Percentiles rank a stretch among this genome's conserved stretches.
phyloP scores from a whole-genome alignment of 2,888 invertebrate species.

The Eupithecia inturbata region DNA sequence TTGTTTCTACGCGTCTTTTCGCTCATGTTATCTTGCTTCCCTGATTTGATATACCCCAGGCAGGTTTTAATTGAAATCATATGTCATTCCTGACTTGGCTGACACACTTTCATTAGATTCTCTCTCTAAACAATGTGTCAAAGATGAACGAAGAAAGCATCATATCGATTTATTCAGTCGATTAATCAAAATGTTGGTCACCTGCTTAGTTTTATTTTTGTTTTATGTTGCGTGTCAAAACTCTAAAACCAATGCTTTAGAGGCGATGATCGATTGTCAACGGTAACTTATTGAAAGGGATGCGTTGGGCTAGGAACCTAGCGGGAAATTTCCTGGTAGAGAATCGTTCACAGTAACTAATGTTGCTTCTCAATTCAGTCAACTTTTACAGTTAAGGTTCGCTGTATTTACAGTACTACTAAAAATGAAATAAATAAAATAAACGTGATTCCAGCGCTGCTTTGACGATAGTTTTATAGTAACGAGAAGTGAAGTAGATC shows the following conservation, averaged over 20 bases:
- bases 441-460: too few species aligned
- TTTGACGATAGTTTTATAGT: too few species aligned
- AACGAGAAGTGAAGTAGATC: too few species aligned
- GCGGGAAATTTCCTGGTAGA: conserved; percentile 16
- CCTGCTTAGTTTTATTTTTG: conserved; percentile 53
- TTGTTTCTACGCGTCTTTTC: too few species aligned
- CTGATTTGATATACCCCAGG: not conserved
- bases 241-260: conserved; percentile 61
- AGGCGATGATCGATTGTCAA: conserved; percentile 64
- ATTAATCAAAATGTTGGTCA: conserved; percentile 67
- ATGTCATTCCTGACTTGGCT: not conserved
- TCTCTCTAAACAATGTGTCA: conserved; percentile 20
- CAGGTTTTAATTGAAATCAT: not conserved
- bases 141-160: conserved; percentile 40
- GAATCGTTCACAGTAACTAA: not conserved
- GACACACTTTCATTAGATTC: not conserved
- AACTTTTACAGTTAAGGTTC: not conserved
- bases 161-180: conserved; percentile 52
- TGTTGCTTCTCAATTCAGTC: not conserved
- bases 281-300: conserved; percentile 44
- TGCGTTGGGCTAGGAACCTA: conserved; percentile 39
- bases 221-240: conserved; percentile 57
- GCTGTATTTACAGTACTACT: not conserved
- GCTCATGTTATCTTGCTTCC: too few species aligned
- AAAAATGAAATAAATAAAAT: not conserved